Evolutionary conservation across 2,888 invertebrate species (phyloP), one percentile per base, ranked within the genome.

Genomic region (Stenotaenia linearis): DNA sequence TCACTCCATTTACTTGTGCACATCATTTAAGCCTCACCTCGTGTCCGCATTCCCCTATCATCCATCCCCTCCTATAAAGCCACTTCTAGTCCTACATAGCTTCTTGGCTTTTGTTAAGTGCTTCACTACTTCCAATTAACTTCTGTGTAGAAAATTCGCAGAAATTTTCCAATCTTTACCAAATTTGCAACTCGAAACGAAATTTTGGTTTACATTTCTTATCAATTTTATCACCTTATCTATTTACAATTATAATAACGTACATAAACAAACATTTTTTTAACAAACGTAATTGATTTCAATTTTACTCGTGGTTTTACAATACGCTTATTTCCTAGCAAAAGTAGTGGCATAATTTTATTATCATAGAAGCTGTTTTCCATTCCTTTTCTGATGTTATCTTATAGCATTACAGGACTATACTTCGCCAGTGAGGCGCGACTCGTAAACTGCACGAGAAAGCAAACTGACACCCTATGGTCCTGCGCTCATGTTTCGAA

Each of bases 401-500:
- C 69, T 28, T 69, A 69, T n/a, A 69, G 69, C 69, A 69, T 69
- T 69, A 69, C 69, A 69, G 69, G 69, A 69, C 69, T 69, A 69
- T 69, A 69, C 69, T 69, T 69, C 69, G 69, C 69, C 69, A 69
- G 69, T 69, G 69, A 69, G 69, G 69, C 69, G 69, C 69, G 69
- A 69, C 69, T 69, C 69, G 69, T 69, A 69, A 69, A 69, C 69
- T 69, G 69, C 69, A 69, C 69, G 69, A 69, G 69, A 69, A 69
- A 69, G 69, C 69, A 69, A 69, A 69, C 69, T 69, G 69, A 69
- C 69, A 69, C 69, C 69, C 69, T 69, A 69, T 69, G 69, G 69
- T 25, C 69, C 69, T 69, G 69, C 1, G 69, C 69, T 69, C 69
- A 69, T 69, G 69, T 69, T 69, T 69, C 69, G 69, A 69, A 69